Evolutionary conservation across 92 coral and sea anemone species (phyloP).

Genomic region (Zoanthus sansibaricus): DNA sequence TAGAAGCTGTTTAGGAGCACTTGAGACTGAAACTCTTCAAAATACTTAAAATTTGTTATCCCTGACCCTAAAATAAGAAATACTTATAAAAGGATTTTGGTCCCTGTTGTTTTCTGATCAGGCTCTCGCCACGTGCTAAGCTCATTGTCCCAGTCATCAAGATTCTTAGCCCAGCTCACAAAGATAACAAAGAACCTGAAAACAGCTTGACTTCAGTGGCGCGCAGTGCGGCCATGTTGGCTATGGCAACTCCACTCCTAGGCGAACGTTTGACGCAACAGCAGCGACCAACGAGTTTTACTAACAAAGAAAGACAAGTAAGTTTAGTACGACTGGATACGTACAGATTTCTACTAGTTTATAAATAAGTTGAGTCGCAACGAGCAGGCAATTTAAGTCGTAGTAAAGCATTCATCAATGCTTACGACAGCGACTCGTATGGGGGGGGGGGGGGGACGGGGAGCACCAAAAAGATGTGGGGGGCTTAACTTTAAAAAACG

Average conservation of each 20-base stretch:
- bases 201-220: slow-evolving; percentile 20
- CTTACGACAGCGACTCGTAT: no score
- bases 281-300: slow-evolving; percentile 37
- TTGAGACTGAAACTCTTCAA: no score
- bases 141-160: slow-evolving; percentile 11
- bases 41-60: no score
- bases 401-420: no score
- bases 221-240: slow-evolving; percentile 30
- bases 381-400: no score
- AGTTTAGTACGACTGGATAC: not conserved
- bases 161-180: slow-evolving; percentile 31
- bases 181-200: slow-evolving; percentile 14
- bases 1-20: no score
- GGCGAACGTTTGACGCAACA: slow-evolving; percentile 7
- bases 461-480: no score
- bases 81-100: not conserved
- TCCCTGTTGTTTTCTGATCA: not conserved
- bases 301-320: slow-evolving; percentile 36
- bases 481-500: no score
- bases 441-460: no score
- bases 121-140: slow-evolving; percentile 38
- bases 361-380: no score
- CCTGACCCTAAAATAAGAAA: not conserved
- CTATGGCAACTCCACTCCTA: slow-evolving; percentile 29
- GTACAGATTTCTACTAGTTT: not conserved